Conservation (phyloP, 2,113 vertebrate genomes). For the Ciconia stormi region DNA sequence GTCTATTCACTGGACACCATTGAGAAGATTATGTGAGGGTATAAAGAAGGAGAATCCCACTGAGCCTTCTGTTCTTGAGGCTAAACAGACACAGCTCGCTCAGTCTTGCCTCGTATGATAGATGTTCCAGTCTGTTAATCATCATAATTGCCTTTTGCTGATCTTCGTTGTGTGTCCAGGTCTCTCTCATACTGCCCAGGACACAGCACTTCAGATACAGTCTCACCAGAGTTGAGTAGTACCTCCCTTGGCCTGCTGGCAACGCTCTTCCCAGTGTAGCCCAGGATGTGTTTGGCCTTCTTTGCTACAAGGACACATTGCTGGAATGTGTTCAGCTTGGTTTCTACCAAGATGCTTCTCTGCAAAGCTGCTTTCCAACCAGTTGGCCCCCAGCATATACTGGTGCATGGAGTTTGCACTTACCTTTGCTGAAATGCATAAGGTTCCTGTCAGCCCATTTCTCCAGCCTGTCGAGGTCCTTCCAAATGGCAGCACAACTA, state of each 20-base stretch:
- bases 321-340: background rate
- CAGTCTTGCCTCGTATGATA: background rate
- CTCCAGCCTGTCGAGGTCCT: background rate
- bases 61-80: background rate
- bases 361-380: background rate
- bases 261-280: accelerated
- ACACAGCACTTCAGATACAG: background rate
- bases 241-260: background rate
- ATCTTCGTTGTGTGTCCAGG: background rate
- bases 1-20: background rate
- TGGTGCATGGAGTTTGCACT: background rate
- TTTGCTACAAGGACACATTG: background rate
- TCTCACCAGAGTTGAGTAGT: background rate
- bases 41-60: background rate
- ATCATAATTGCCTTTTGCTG: background rate
- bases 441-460: background rate
- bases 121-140: background rate
- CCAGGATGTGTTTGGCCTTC: background rate
- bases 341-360: background rate
- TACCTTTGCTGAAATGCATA: background rate
- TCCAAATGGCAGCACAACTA: background rate
- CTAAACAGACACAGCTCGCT: background rate
- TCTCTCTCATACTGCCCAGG: background rate
- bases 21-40: background rate
- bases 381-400: background rate